Percentiles rank a stretch among this genome's conserved stretches.
phyloP scores from a whole-genome alignment of 2,888 invertebrate genomes.

The Aphrophora alni region DNA sequence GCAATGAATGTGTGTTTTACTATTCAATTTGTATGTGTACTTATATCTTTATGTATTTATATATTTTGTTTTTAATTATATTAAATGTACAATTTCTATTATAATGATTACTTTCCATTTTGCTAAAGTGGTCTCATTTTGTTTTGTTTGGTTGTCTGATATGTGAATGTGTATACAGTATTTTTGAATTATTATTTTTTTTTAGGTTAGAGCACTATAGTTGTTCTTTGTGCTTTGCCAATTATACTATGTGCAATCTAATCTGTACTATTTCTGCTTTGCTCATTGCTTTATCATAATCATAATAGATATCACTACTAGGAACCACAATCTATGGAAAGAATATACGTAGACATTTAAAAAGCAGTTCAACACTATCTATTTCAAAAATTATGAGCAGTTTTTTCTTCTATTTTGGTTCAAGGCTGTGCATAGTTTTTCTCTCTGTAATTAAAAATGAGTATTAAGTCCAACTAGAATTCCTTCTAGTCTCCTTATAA shows the following conservation, averaged over 20 bases:
- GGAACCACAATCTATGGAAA: no score
- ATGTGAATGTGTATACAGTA: conserved; percentile 9
- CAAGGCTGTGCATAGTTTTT: no score
- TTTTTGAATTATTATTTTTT: no score
- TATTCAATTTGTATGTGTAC: no score
- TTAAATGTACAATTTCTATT: neutral
- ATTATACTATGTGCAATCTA: neutral
- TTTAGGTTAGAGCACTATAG: neutral
- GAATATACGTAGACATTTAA: no score
- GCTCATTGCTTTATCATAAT: neutral
- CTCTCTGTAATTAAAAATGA: no score
- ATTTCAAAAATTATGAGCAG: no score
- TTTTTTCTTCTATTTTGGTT: no score
- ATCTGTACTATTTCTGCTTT: neutral
- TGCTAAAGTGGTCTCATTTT: neutral
- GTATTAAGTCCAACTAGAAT: no score
- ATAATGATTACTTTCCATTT: neutral
- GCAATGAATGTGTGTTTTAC: no score
- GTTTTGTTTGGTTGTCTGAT: neutral
- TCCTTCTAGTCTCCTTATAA: no score
- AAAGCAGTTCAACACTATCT: no score
- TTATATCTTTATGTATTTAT: neutral
- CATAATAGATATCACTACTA: neutral
- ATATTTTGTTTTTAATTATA: neutral
- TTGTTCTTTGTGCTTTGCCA: neutral